Conservation (phyloP, 92 coral and sea anemone genomes). For the Chrysogorgia sp. region DNA sequence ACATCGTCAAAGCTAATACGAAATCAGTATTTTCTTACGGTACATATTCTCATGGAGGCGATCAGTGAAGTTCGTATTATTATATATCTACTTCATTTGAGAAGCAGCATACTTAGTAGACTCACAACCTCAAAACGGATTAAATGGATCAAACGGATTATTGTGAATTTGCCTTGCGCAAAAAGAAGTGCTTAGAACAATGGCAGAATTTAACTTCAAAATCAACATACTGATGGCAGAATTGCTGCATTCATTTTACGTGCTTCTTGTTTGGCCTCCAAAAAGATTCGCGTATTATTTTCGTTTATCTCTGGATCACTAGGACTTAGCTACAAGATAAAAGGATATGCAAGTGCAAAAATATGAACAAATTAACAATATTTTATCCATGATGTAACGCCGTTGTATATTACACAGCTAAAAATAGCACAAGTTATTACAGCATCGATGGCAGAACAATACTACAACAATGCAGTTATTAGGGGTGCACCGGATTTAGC, state of each 20-base stretch:
- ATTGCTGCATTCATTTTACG: constrained; percentile 80
- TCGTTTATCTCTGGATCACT: constrained; percentile 77
- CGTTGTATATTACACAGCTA: too few species aligned
- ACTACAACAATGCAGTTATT: too few species aligned
- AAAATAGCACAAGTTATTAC: too few species aligned
- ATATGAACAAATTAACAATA: background rate
- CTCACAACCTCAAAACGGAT: too few species aligned
- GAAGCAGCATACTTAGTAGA: too few species aligned
- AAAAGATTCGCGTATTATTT: constrained; percentile 62
- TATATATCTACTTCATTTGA: background rate
- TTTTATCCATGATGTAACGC: background rate
- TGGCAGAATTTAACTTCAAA: background rate
- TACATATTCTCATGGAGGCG: too few species aligned
- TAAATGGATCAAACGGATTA: too few species aligned
- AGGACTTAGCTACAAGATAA: constrained; percentile 73
- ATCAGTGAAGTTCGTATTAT: background rate
- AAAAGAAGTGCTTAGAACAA: background rate
- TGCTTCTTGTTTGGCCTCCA: constrained; percentile 93
- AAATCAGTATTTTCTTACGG: too few species aligned
- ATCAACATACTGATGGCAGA: constrained; percentile 68
- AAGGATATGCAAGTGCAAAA: background rate
- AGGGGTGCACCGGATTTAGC: too few species aligned
- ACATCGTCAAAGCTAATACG: too few species aligned
- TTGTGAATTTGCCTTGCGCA: too few species aligned
- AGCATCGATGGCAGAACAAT: too few species aligned